A percentile compares a stretch with the other conserved stretches of the same genome.
These are phyloP conservation scores for Proisotoma minuta DNA, from an alignment of 2,888 invertebrate species.

Conservation along the genomic window DNA sequence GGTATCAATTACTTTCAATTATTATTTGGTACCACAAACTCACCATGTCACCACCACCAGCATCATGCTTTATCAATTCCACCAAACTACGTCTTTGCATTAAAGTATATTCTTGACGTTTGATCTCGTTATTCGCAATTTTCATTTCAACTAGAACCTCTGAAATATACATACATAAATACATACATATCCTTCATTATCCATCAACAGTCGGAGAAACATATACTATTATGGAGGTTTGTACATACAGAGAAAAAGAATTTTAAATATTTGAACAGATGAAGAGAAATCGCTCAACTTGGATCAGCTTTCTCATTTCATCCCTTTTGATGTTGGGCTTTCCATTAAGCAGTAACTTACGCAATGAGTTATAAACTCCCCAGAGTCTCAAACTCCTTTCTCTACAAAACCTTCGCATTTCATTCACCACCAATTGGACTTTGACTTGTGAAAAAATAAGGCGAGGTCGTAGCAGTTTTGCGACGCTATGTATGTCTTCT, in stretches of 20 bases:
- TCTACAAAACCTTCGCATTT: not conserved
- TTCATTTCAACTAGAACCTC: constrained; percentile 8
- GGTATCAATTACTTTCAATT: not conserved
- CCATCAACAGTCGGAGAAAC: too few relatives aligned
- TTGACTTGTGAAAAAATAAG: too few relatives aligned
- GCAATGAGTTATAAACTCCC: not conserved
- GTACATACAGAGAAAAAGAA: too few relatives aligned
- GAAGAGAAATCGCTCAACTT: not conserved
- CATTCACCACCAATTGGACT: too few relatives aligned
- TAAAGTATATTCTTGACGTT: not conserved
- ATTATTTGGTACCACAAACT: not conserved
- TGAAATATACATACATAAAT: too few relatives aligned
- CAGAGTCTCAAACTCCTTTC: not conserved
- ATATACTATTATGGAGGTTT: too few relatives aligned
- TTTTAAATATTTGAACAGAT: constrained; percentile 16
- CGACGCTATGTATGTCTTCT: too few relatives aligned
- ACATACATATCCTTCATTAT: too few relatives aligned
- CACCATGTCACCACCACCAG: constrained; percentile 4
- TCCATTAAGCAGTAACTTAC: not conserved
- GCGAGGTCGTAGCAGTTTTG: too few relatives aligned
- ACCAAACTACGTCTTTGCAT: not conserved
- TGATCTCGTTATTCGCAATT: not conserved
- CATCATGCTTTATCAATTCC: not conserved
- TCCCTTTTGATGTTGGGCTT: constrained; percentile 7
- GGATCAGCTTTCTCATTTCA: constrained; percentile 13